Base-by-base conservation (phyloP, 2,113 vertebrate species). In the Mus pahari region DNA sequence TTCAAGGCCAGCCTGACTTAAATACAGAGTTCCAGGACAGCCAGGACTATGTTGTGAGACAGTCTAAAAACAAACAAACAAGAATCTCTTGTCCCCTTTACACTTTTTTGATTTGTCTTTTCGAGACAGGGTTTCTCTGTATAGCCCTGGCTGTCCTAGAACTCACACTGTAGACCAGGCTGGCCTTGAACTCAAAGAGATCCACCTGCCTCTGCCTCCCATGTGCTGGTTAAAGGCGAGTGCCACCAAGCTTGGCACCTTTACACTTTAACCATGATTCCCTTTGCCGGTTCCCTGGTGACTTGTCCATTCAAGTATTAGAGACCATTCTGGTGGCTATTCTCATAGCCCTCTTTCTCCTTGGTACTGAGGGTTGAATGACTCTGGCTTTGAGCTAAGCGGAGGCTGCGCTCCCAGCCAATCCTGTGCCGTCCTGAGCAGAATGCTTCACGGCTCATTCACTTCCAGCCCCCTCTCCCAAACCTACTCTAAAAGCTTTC, bases 211-310 rank as follows among this genome's bases (percentile, higher is more conserved):
- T 62, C 79, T 42, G 55, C 13, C n/a, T 83, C n/a, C 71, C 7
- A 0, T 28, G 81, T 83, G 81, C 24, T 10, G 55, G 55, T 58
- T 22, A 55, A 55, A 55, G 50, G 4, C 1, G 1, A 2, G 11
- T 0, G 1, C 12, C 42, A 48, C 24, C 74, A 31, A 0, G 33
- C 78, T 36, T 20, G 7, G 3, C 53, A n/a, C 5, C 36, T n/a
- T 39, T 42, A 50, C 55, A 45, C 45, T 50, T 89, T 60, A 89
- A 36, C 31, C 42, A 70, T 60, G 11, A 64, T 55, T 48, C 11
- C 90, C 53, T 90, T 88, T 78, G 81, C 45, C 90, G 4, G 22
- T 78, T 95, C 95, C 28, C 68, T 78, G 48, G 48, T 64, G 62
- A 5, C 14, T 89, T 95, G 48, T 90, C 89, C 42, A 28, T 87